Evolutionary conservation across 2,113 vertebrate species (phyloP).

Genomic region (Dryoscopus gambensis): DNA sequence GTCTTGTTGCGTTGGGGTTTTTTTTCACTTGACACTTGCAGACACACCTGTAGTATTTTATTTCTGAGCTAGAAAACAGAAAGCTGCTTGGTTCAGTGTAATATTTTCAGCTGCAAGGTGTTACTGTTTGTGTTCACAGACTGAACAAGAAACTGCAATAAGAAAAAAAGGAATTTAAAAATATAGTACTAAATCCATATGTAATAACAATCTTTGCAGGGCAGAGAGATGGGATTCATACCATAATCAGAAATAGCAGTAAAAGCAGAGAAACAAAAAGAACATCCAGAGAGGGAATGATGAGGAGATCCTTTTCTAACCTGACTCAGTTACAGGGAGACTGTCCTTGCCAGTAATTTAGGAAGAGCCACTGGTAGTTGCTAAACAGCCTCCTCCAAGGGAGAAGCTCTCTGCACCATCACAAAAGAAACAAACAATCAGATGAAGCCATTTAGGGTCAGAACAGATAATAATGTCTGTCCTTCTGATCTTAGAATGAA

Average conservation of each 20-base stretch:
- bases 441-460: background rate
- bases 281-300: background rate
- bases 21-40: background rate
- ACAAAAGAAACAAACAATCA: background rate
- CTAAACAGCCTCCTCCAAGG: background rate
- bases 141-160: background rate
- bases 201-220: background rate
- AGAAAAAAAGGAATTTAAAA: background rate
- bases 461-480: background rate
- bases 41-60: slow-evolving; percentile 14
- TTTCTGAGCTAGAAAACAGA: background rate
- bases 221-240: background rate
- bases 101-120: background rate
- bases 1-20: background rate
- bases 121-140: background rate
- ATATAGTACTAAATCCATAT: background rate
- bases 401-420: background rate
- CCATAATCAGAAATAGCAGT: background rate
- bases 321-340: background rate
- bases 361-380: background rate
- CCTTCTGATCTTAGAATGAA: background rate
- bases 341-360: background rate
- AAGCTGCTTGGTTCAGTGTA: background rate
- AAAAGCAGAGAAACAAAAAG: background rate
- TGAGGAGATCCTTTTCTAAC: background rate